Evolutionary conservation across 1,140 invertebrate genomes (phyloP).

Genomic region (Rhagoletis zephyria): DNA sequence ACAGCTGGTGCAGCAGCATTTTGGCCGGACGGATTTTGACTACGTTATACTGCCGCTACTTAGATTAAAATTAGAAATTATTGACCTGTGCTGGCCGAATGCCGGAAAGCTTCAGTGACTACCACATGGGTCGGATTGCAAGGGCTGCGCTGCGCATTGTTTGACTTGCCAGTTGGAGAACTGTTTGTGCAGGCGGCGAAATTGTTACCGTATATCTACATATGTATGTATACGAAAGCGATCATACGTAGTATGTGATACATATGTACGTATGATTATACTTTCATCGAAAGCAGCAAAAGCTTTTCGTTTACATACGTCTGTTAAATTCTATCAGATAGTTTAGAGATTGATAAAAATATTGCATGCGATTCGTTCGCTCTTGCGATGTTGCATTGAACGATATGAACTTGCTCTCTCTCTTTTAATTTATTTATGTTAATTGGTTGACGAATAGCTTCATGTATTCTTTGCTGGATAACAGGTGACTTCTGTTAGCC

Average conservation of each 20-base stretch:
- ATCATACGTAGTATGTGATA: too few species aligned
- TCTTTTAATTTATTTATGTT: too few species aligned
- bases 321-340: background rate
- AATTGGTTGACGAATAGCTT: too few species aligned
- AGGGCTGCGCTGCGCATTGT: too few species aligned
- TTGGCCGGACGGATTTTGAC: background rate
- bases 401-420: background rate
- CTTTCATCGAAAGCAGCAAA: background rate
- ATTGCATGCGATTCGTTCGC: background rate
- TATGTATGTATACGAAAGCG: background rate
- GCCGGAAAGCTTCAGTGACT: background rate
- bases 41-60: background rate
- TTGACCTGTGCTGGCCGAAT: constrained; percentile 27
- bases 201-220: too few species aligned
- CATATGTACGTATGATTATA: too few species aligned
- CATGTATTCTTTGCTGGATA: too few species aligned
- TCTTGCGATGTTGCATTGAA: background rate
- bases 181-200: background rate
- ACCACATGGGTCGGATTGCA: background rate
- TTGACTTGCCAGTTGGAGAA: too few species aligned
- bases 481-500: too few species aligned
- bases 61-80: constrained; percentile 22
- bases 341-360: background rate
- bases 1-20: background rate
- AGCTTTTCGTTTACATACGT: background rate